phyloP scores from a whole-genome alignment of 2,888 invertebrate species.

The Pollenia angustigena region DNA sequence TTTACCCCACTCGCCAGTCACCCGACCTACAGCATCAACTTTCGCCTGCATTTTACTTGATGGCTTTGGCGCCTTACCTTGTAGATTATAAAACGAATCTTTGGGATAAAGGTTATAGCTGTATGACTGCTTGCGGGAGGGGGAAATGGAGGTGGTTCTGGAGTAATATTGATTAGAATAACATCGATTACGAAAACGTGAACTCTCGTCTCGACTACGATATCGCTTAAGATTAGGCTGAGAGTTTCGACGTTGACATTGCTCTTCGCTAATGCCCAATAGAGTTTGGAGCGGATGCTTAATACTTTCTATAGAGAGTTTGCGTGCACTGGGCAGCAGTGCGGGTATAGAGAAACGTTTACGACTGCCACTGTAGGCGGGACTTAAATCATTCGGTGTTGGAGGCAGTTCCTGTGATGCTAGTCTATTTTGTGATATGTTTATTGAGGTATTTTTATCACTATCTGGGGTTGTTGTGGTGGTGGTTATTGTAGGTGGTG shows the following conservation, averaged over 20 bases:
- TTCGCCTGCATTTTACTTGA: conserved; percentile 81
- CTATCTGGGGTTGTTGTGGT: conserved; percentile 57
- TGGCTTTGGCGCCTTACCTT: conserved; percentile 79
- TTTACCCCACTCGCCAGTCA: conserved; percentile 84
- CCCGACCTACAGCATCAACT: conserved; percentile 84
- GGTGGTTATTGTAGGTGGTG: conserved; percentile 59
- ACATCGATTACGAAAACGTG: conserved; percentile 55
- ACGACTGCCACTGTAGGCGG: conserved; percentile 44
- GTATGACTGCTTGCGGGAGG: conserved; percentile 74
- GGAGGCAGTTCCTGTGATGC: conserved; percentile 54
- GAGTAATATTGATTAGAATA: conserved; percentile 66
- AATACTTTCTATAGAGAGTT: conserved; percentile 70
- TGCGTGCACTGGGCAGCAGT: conserved; percentile 67
- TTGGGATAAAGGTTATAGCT: conserved; percentile 80
- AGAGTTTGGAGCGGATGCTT: conserved; percentile 65
- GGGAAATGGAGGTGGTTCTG: conserved; percentile 55
- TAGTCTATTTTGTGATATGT: conserved; percentile 78
- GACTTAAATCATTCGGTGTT: conserved; percentile 63
- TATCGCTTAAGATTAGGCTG: conserved; percentile 70
- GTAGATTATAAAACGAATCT: conserved; percentile 80
- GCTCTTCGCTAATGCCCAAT: conserved; percentile 69
- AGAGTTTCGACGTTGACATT: conserved; percentile 79
- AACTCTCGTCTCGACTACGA: conserved; percentile 57
- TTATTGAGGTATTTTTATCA: conserved; percentile 72
- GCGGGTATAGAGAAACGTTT: conserved; percentile 67